phyloP scores from a whole-genome alignment of 2,113 vertebrate genomes.

The Elgaria multicarinata region DNA sequence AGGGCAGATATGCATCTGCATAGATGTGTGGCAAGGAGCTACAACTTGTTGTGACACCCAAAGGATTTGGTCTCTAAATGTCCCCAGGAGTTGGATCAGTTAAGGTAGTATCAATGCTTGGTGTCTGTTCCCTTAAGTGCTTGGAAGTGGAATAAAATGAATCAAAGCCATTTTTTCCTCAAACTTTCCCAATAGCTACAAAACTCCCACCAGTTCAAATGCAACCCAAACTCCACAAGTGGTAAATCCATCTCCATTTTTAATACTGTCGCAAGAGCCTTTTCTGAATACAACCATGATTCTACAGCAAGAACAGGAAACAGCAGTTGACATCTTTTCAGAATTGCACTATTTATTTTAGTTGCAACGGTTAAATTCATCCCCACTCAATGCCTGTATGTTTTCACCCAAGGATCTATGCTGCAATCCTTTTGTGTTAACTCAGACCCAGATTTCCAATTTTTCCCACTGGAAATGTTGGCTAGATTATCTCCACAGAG shows the following conservation, averaged over 20 bases:
- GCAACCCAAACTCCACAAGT: not conserved
- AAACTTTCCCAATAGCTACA: not conserved
- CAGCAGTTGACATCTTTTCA: slow-evolving; percentile 16
- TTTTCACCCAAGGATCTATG: not conserved
- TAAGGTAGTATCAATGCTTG: not conserved
- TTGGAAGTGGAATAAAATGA: not conserved
- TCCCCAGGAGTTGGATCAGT: not conserved
- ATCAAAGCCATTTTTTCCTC: not conserved
- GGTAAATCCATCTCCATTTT: slow-evolving; percentile 38
- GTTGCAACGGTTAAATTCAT: not conserved
- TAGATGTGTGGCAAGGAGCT: not conserved
- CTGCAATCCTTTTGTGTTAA: too few relatives aligned
- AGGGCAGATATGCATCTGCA: not conserved
- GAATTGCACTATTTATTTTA: slow-evolving; percentile 25
- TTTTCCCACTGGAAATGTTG: not conserved
- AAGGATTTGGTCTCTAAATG: too few relatives aligned
- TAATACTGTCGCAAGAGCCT: slow-evolving; percentile 55
- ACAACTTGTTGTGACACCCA: not conserved
- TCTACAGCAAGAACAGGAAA: slow-evolving; percentile 57
- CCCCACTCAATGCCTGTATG: not conserved
- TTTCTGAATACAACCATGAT: slow-evolving; percentile 13
- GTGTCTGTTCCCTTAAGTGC: not conserved
- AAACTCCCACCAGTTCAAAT: not conserved
- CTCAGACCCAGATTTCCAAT: not conserved
- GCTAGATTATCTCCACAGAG: not conserved